A percentile compares a stretch with the other conserved stretches of the same genome.
Conservation (phyloP, 2,888 invertebrate species). For the Cephus pygmeus region DNA sequence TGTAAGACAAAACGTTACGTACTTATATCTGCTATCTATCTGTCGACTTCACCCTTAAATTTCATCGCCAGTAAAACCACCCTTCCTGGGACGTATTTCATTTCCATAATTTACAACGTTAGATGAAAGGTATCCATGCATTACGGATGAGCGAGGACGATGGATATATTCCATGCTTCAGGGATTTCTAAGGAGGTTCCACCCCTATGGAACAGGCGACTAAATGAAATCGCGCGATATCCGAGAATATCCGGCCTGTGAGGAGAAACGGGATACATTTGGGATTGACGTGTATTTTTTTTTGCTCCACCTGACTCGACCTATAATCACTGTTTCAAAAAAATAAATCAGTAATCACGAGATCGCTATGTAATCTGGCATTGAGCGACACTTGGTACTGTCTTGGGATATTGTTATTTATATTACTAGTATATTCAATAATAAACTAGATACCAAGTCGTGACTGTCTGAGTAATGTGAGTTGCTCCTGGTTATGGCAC, state of each 20-base stretch:
- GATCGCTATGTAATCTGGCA: background rate
- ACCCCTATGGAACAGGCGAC: background rate
- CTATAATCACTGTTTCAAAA: background rate
- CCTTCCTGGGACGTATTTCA: background rate
- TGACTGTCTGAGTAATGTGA: background rate
- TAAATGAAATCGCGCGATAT: background rate
- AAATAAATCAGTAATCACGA: background rate
- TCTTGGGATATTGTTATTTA: background rate
- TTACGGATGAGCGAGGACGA: background rate
- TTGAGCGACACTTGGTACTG: background rate
- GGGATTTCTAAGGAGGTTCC: slow-evolving; percentile 2
- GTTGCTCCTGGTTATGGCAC: background rate
- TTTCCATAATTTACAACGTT: slow-evolving; percentile 5
- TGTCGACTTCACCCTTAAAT: background rate
- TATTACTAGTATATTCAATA: background rate
- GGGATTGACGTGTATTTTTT: background rate
- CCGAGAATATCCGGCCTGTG: background rate
- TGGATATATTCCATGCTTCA: background rate
- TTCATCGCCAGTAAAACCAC: background rate
- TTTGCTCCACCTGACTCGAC: background rate
- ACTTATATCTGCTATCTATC: background rate
- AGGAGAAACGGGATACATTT: background rate
- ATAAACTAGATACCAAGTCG: background rate
- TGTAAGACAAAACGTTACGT: background rate
- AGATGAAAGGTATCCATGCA: slow-evolving; percentile 5